These are phyloP conservation scores for Campoletis raptor DNA, from an alignment of 2,888 invertebrate genomes.

Conservation along the genomic window DNA sequence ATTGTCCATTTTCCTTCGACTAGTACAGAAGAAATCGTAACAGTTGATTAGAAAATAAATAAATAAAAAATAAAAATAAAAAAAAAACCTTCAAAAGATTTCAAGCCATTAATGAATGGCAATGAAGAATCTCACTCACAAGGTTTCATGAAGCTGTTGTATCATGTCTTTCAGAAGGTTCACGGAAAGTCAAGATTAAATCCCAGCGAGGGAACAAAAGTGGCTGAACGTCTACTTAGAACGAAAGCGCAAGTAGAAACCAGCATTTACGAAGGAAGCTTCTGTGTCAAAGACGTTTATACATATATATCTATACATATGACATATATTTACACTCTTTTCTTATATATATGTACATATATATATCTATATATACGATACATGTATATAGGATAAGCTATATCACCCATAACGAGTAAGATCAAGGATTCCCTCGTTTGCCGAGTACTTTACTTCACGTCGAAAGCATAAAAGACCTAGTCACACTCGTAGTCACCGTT, in stretches of 20 bases:
- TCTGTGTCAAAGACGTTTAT: slow-evolving; percentile 9
- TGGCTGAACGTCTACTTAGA: slow-evolving; percentile 51
- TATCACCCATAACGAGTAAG: slow-evolving; percentile 59
- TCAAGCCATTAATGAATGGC: slow-evolving; percentile 7
- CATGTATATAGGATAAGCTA: slow-evolving; percentile 40
- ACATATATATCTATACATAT: background rate
- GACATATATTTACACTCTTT: background rate
- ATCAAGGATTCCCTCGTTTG: slow-evolving; percentile 73
- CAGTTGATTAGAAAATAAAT: background rate
- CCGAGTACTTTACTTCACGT: slow-evolving; percentile 71
- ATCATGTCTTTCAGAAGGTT: slow-evolving; percentile 31
- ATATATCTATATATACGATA: background rate
- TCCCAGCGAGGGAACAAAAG: slow-evolving; percentile 49
- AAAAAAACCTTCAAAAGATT: background rate
- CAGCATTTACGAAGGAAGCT: slow-evolving; percentile 22
- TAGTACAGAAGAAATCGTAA: background rate
- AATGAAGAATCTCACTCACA: slow-evolving; percentile 13
- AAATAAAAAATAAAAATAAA: background rate
- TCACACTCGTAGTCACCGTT: slow-evolving; percentile 60
- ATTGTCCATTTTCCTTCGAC: slow-evolving; percentile 1
- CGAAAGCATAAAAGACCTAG: slow-evolving; percentile 71
- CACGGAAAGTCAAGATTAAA: slow-evolving; percentile 54
- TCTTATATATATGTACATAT: slow-evolving; percentile 3
- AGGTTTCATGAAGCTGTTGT: slow-evolving; percentile 29
- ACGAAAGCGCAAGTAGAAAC: slow-evolving; percentile 30